Evolutionary conservation across 2,113 vertebrate species (phyloP).

Genomic region (Phoenicopterus ruber): DNA sequence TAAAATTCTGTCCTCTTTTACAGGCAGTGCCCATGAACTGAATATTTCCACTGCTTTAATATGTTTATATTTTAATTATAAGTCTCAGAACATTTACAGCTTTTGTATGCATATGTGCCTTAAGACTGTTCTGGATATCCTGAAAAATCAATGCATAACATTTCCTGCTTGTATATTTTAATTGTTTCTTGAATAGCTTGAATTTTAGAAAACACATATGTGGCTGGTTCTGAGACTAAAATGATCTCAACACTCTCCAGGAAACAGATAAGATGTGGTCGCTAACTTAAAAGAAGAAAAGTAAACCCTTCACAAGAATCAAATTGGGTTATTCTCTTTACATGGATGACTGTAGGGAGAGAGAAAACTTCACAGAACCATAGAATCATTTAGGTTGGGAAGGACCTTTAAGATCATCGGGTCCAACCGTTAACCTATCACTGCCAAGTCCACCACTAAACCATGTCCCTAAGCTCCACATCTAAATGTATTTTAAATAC

Average conservation of each 20-base stretch:
- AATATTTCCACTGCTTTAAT: not conserved
- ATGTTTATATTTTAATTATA: conserved; percentile 24
- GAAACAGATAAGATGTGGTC: not conserved
- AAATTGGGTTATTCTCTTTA: not conserved
- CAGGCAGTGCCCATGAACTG: not conserved
- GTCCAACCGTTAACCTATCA: not conserved
- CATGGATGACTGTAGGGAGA: not conserved
- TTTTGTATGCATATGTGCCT: not conserved
- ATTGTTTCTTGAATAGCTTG: not conserved
- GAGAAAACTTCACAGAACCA: not conserved
- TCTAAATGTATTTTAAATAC: not conserved
- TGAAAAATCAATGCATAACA: not conserved
- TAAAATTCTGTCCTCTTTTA: conserved; percentile 16
- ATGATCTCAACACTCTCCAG: not conserved
- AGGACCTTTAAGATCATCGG: not conserved
- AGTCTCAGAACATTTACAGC: not conserved
- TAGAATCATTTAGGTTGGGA: not conserved
- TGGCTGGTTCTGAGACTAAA: not conserved
- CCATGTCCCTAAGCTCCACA: not conserved
- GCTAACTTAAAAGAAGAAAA: not conserved
- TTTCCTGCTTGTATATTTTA: not conserved
- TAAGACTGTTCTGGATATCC: not conserved
- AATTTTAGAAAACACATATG: not conserved
- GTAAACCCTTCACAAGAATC: not conserved
- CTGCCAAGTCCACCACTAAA: not conserved